Conservation (phyloP, 2,113 vertebrate species). For the Anarhynchus alexandrinus region DNA sequence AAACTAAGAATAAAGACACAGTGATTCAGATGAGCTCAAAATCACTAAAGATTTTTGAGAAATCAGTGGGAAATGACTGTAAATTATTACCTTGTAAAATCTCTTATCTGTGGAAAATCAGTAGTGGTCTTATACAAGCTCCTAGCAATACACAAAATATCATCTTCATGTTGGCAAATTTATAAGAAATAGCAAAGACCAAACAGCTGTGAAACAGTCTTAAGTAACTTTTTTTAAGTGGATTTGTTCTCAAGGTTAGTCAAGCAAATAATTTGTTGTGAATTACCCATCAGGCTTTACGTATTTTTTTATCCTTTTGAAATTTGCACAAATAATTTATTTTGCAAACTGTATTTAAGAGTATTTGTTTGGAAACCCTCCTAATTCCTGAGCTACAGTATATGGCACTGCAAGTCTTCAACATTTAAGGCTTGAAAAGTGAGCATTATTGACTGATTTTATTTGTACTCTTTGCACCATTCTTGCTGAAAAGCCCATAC, state of each 20-base stretch:
- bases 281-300: background rate
- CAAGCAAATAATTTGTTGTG: background rate
- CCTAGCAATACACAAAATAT: background rate
- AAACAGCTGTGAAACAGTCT: background rate
- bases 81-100: background rate
- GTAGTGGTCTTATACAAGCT: background rate
- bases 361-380: background rate
- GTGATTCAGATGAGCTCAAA: background rate
- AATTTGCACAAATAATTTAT: background rate
- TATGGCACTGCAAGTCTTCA: background rate
- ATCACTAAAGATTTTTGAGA: background rate
- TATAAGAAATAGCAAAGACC: background rate
- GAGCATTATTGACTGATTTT: background rate
- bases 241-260: background rate
- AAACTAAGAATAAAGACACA: background rate
- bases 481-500: background rate
- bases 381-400: background rate
- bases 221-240: background rate
- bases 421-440: background rate
- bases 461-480: rapidly evolving
- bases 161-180: background rate
- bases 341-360: background rate
- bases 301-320: background rate
- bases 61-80: background rate
- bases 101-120: background rate